A percentile compares a stretch with the other conserved stretches of the same genome.
phyloP scores from a whole-genome alignment of 2,888 invertebrate species.

The Drosophila nigricruria region DNA sequence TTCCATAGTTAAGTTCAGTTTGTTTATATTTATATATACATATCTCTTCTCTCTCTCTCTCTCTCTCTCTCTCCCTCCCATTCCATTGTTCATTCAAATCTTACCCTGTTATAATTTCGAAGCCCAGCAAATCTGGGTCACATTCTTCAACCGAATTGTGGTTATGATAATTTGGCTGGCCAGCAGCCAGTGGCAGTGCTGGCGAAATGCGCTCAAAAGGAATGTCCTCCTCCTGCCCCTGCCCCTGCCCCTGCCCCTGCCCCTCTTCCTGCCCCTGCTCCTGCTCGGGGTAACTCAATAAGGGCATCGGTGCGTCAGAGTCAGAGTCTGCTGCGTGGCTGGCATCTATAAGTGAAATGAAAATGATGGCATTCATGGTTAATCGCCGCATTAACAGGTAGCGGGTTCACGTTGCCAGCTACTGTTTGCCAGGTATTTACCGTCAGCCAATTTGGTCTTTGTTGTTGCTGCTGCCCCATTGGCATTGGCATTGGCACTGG shows the following conservation, averaged over 20 bases:
- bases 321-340: constrained; percentile 41
- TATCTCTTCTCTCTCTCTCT: background rate
- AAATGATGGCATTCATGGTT: constrained; percentile 58
- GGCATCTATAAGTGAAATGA: constrained; percentile 53
- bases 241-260: background rate
- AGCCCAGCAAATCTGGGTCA: constrained; percentile 95
- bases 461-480: constrained; percentile 33
- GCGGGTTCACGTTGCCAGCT: constrained; percentile 22
- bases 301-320: constrained; percentile 29
- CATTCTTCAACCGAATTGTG: constrained; percentile 88
- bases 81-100: constrained; percentile 36
- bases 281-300: constrained; percentile 20
- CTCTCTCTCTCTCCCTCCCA: constrained; percentile 19
- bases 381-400: constrained; percentile 43
- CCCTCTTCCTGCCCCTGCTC: background rate
- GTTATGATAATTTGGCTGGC: constrained; percentile 51
- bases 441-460: constrained; percentile 58
- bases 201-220: constrained; percentile 39
- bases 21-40: background rate
- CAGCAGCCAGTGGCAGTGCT: constrained; percentile 31
- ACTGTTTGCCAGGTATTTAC: constrained; percentile 52
- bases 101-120: constrained; percentile 95
- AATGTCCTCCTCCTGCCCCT: constrained; percentile 17
- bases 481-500: constrained; percentile 58
- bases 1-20: background rate